phyloP scores from a whole-genome alignment of 2,888 invertebrate species.

The Spisula solida region DNA sequence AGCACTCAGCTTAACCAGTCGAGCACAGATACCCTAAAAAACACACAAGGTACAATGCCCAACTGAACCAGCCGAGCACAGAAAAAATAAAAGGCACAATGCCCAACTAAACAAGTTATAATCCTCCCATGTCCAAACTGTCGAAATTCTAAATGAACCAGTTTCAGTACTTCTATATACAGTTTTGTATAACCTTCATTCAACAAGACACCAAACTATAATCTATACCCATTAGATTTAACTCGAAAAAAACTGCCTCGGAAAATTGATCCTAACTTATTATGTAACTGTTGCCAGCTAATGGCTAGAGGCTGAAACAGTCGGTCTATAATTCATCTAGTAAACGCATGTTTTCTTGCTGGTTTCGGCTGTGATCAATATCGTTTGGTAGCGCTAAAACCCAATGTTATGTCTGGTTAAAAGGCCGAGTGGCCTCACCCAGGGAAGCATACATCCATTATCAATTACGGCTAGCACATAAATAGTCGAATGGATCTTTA shows the following conservation, averaged over 20 bases:
- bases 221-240: too few relatives aligned
- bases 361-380: constrained; percentile 44
- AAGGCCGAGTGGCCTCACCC: constrained; percentile 21
- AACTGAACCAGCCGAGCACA: too few relatives aligned
- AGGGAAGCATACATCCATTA: constrained; percentile 57
- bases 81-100: too few relatives aligned
- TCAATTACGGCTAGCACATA: constrained; percentile 57
- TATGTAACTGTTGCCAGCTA: neutral
- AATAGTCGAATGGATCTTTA: constrained; percentile 55
- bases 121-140: too few relatives aligned
- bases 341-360: constrained; percentile 51
- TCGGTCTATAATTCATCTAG: constrained; percentile 52
- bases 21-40: too few relatives aligned
- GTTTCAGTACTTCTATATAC: too few relatives aligned
- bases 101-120: too few relatives aligned
- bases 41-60: too few relatives aligned
- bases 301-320: constrained; percentile 20
- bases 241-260: neutral
- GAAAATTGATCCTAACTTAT: constrained; percentile 17
- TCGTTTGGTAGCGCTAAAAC: constrained; percentile 34
- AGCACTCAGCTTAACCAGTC: too few relatives aligned
- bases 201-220: too few relatives aligned
- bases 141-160: too few relatives aligned
- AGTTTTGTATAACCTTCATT: too few relatives aligned
- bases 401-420: constrained; percentile 47